These are phyloP conservation scores for Pachypanchax playfairii DNA, from an alignment of 2,113 vertebrate genomes.

Conservation along the genomic window DNA sequence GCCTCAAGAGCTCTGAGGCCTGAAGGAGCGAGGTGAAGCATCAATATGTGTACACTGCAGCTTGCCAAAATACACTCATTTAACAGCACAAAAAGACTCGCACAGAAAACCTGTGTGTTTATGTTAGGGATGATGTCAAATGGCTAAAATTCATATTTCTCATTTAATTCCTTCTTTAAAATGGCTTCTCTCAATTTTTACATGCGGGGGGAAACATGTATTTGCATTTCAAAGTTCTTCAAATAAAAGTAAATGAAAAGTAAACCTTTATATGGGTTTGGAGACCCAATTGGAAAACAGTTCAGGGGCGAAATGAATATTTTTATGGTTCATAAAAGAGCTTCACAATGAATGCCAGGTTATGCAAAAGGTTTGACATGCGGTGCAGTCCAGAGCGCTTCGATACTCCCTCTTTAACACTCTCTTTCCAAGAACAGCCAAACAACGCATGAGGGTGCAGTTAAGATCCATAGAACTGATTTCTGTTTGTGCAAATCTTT, in stretches of 20 bases:
- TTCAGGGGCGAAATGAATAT: slow-evolving; percentile 68
- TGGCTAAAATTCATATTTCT: slow-evolving; percentile 78
- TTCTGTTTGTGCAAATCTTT: not conserved
- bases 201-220: slow-evolving; percentile 72
- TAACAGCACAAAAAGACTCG: slow-evolving; percentile 75
- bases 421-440: slow-evolving; percentile 38
- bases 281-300: slow-evolving; percentile 76
- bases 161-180: slow-evolving; percentile 72
- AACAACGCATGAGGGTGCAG: slow-evolving; percentile 49
- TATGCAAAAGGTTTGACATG: slow-evolving; percentile 70
- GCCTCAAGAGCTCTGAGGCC: slow-evolving; percentile 75
- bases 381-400: slow-evolving; percentile 50
- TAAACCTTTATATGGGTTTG: slow-evolving; percentile 77
- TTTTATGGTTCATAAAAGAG: slow-evolving; percentile 76
- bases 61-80: slow-evolving; percentile 80
- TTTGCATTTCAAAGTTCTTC: slow-evolving; percentile 81
- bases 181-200: slow-evolving; percentile 61
- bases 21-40: slow-evolving; percentile 76
- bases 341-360: slow-evolving; percentile 72
- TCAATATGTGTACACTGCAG: slow-evolving; percentile 71
- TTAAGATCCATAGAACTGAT: slow-evolving; percentile 40
- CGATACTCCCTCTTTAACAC: slow-evolving; percentile 54
- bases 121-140: slow-evolving; percentile 79
- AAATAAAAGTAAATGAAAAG: slow-evolving; percentile 78
- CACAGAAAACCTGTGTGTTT: slow-evolving; percentile 69